Evolutionary conservation across 2,797 vertebrate species (phyloP).

Genomic region (Clamator glandarius): DNA sequence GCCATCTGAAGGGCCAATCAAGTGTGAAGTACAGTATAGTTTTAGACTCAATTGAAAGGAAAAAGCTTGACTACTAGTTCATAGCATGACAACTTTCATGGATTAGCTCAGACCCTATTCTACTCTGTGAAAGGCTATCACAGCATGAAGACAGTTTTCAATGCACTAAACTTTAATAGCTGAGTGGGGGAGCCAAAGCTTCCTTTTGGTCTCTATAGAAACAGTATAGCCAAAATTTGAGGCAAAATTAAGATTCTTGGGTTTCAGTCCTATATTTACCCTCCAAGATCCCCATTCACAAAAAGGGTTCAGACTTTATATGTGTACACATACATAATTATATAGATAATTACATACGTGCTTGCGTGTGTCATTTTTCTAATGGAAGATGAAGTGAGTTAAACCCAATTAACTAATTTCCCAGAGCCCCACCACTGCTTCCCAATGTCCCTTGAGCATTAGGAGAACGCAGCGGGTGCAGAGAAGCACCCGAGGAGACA

Average conservation of each 20-base stretch:
- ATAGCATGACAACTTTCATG: conserved; percentile 98
- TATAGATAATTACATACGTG: not conserved
- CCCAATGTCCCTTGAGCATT: conserved; percentile 27
- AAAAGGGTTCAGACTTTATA: conserved; percentile 60
- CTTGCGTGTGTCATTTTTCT: not conserved
- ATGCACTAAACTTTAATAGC: conserved; percentile 98
- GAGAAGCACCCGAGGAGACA: not conserved
- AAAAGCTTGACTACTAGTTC: conserved; percentile 95
- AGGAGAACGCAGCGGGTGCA: not conserved
- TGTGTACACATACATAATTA: not conserved
- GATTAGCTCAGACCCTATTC: conserved; percentile 99
- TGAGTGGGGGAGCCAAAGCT: conserved; percentile 91
- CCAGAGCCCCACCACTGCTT: conserved; percentile 23
- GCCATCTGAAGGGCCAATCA: conserved; percentile 95
- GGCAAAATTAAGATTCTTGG: conserved; percentile 93
- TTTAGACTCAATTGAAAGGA: conserved; percentile 95
- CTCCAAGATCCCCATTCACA: conserved; percentile 68
- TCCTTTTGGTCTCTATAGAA: conserved; percentile 95
- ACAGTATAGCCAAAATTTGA: conserved; percentile 94
- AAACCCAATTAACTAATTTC: conserved; percentile 66
- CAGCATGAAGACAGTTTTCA: conserved; percentile 98
- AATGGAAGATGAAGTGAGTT: conserved; percentile 37
- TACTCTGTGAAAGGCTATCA: conserved; percentile 93
- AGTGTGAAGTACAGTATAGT: conserved; percentile 96
- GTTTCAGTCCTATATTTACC: conserved; percentile 69